Evolutionary conservation across 2,113 vertebrate genomes (phyloP), one percentile per base, ranked within the genome.

Genomic region (Plotosus lineatus): DNA sequence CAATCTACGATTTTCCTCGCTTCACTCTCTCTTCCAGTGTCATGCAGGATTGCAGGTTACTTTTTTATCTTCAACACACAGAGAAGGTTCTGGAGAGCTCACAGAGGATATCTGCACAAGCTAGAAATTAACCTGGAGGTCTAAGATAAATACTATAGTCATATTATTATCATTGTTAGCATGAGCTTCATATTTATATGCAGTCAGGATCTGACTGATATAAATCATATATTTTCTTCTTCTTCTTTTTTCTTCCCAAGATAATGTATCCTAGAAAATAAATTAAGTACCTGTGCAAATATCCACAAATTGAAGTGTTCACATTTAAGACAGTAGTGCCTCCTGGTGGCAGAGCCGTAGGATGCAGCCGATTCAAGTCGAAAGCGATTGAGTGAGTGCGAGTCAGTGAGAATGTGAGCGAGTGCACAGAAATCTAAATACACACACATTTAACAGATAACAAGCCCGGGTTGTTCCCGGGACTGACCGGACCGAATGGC

Each of bases 261-360:
- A 93, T 92, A 81, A 92, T 93, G n/a, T 93, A 91, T 91, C 92
- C 91, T 92, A 93, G 92, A 93, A 93, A 93, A 94, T 93, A 92
- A 94, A 93, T 92, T 90, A 93, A 92, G 92, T 94, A 94, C 92
- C 92, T 94, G 93, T 94, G 93, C 93, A 94, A 94, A 93, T 93
- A 93, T 93, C 91, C 92, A 94, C 91, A 93, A 93, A 90, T 93
- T 83, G 83, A 91, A 92, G 92, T 94, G 92, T 94, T 94, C 92
- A 93, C 93, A 94, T 93, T 93, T 93, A 94, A 94, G 93, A 93
- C 92, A 93, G 91, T 92, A 90, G 90, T 88, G 85, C 91, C 90
- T 88, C 89, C 92, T 90, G 90, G 90, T 93, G 93, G 91, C 90
- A 86, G 71, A 71, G 74, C 84, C 90, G 88, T 88, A 88, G 88